A percentile compares a stretch with the other conserved stretches of the same genome.
phyloP scores from a whole-genome alignment of 2,113 vertebrate genomes.

The Heterotilapia buettikoferi region DNA sequence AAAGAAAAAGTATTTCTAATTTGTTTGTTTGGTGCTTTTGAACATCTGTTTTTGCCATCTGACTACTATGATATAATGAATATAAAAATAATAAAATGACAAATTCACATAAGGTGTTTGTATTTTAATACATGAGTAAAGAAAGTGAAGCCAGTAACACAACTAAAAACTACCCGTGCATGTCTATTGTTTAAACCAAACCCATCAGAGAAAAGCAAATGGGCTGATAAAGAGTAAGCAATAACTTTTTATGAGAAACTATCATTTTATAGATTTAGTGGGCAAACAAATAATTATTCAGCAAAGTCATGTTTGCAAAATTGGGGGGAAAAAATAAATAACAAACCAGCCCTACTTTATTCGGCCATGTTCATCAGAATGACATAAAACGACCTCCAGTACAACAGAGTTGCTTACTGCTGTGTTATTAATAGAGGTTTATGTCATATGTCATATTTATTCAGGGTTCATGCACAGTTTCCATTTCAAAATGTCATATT shows the following conservation, averaged over 20 bases:
- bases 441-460: background rate
- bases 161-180: background rate
- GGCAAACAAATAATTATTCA: background rate
- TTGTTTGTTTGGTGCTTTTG: background rate
- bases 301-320: background rate
- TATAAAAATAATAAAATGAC: background rate
- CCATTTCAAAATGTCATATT: background rate
- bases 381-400: background rate
- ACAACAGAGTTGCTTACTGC: background rate
- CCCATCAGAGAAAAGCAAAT: background rate
- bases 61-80: background rate
- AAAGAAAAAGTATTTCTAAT: background rate
- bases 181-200: background rate
- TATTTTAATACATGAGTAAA: background rate
- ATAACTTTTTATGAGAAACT: background rate
- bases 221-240: background rate
- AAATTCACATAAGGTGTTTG: background rate
- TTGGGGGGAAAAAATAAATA: accelerated
- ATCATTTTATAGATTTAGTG: background rate
- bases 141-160: background rate
- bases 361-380: background rate
- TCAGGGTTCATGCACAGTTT: background rate
- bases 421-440: background rate
- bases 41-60: background rate
- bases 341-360: background rate